Conservation (phyloP, 2,888 invertebrate genomes). For the Xanthostigma xanthostigma region DNA sequence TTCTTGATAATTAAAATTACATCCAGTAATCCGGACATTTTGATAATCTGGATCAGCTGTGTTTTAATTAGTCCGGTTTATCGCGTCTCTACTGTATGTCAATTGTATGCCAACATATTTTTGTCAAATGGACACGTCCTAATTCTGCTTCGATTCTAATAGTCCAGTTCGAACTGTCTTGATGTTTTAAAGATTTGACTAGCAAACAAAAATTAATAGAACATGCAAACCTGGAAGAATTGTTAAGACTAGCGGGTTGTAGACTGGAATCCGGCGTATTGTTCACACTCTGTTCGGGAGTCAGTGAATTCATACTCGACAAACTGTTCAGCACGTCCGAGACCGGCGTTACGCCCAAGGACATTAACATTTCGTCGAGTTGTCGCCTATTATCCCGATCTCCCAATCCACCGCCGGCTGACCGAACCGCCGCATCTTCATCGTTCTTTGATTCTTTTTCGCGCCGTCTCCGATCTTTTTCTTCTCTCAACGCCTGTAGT, state of each 20-base stretch:
- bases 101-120: too few species aligned
- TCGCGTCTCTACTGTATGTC: too few species aligned
- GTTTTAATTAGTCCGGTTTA: too few species aligned
- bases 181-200: too few species aligned
- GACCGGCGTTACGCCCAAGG: constrained; percentile 74
- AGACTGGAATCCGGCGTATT: constrained; percentile 69
- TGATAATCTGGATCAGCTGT: too few species aligned
- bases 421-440: constrained; percentile 47
- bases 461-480: constrained; percentile 69
- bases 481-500: constrained; percentile 75
- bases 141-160: too few species aligned
- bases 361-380: constrained; percentile 74
- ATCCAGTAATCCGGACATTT: too few species aligned
- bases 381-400: constrained; percentile 45
- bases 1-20: too few species aligned
- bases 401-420: constrained; percentile 33
- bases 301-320: constrained; percentile 64
- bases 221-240: constrained; percentile 25
- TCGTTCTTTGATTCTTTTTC: constrained; percentile 84
- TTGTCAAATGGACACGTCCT: too few species aligned
- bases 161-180: too few species aligned
- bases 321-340: constrained; percentile 74
- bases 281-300: constrained; percentile 65
- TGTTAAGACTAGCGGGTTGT: constrained; percentile 45
- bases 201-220: background rate